These are phyloP conservation scores for Coendou prehensilis DNA, from an alignment of 2,797 vertebrate genomes.

Conservation along the genomic window DNA sequence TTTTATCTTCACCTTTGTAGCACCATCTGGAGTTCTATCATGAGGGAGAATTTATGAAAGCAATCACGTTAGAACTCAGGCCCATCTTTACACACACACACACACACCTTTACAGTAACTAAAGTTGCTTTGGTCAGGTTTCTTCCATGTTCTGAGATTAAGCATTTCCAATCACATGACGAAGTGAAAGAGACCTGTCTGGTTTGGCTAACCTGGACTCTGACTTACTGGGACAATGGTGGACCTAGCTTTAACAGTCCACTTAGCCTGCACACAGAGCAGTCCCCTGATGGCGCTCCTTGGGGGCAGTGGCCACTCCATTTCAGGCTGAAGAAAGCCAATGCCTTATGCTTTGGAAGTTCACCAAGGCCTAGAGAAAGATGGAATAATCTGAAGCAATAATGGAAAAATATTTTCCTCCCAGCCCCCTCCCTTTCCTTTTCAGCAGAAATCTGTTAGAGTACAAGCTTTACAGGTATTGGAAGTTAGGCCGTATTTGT, in stretches of 20 bases:
- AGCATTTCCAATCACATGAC: neutral
- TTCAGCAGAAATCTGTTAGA: neutral
- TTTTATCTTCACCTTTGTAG: constrained; percentile 36
- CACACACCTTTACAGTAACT: neutral
- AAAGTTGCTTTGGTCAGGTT: neutral
- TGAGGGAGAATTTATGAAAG: constrained; percentile 69
- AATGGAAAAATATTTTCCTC: neutral
- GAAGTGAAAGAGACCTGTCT: neutral
- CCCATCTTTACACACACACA: neutral
- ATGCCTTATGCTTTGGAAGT: neutral
- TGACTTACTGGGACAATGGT: neutral
- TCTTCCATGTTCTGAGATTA: constrained; percentile 42
- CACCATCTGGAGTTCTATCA: constrained; percentile 54
- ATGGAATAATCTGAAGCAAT: neutral
- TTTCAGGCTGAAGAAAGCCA: neutral
- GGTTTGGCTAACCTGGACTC: neutral
- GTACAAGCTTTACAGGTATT: neutral
- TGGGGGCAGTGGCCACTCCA: neutral
- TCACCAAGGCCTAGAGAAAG: neutral
- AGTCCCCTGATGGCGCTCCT: neutral
- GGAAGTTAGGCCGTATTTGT: neutral
- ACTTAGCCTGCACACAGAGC: neutral
- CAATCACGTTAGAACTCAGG: constrained; percentile 29
- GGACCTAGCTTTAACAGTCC: neutral
- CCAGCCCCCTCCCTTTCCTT: neutral